Evolutionary conservation across 2,797 vertebrate species (phyloP).

Genomic region (Urophycis tenuis): DNA sequence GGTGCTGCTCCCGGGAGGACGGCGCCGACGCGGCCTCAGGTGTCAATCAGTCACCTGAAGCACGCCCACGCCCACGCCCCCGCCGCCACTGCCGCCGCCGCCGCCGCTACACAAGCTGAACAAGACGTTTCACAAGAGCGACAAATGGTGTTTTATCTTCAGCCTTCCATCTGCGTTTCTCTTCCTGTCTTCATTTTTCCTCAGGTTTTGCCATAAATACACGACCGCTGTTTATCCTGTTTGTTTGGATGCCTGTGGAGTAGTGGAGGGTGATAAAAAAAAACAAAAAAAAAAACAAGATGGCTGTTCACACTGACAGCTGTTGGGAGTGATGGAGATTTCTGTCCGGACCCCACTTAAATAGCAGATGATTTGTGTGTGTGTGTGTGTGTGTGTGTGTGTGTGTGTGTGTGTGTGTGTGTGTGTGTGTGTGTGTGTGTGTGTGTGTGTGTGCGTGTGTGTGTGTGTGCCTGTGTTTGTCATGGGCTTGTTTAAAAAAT

Average conservation of each 20-base stretch:
- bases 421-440: not conserved
- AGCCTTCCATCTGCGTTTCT: constrained; percentile 5
- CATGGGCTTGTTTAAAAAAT: not conserved
- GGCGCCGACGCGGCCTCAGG: constrained; percentile 36
- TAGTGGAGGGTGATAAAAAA: not conserved
- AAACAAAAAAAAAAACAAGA: too few relatives aligned
- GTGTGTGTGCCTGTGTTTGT: too few relatives aligned
- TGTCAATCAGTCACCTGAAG: constrained; percentile 52
- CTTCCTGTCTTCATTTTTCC: constrained; percentile 4
- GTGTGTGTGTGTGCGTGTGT: too few relatives aligned
- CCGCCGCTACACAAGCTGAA: constrained; percentile 22
- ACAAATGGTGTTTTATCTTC: constrained; percentile 44
- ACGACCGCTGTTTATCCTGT: constrained; percentile 47
- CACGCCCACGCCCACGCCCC: constrained; percentile 13
- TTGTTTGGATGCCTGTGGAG: constrained; percentile 19
- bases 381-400: not conserved
- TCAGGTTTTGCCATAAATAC: constrained; percentile 37
- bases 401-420: not conserved
- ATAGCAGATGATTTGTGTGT: not conserved
- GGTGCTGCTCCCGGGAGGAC: constrained; percentile 36
- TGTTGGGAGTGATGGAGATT: constrained; percentile 26
- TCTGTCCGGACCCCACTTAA: constrained; percentile 1
- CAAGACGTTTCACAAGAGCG: constrained; percentile 22
- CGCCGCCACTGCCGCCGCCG: not conserved
- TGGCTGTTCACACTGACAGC: constrained; percentile 37